These are phyloP conservation scores for Tetragonula clypearis DNA, from an alignment of 1,140 invertebrate genomes.

Conservation along the genomic window DNA sequence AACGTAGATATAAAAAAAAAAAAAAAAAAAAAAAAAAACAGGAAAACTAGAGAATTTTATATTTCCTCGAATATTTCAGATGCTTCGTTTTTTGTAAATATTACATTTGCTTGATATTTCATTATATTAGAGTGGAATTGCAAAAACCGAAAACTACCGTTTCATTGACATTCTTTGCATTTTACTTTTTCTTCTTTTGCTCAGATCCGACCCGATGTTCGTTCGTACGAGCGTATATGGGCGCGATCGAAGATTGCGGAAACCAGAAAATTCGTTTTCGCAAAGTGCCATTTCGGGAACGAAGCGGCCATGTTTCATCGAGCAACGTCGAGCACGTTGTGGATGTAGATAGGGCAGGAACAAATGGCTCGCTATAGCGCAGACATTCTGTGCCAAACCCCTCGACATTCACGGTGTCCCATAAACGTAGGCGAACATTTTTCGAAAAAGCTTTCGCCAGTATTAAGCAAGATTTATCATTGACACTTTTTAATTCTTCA, in stretches of 20 bases:
- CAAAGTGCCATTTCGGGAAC: conserved; percentile 69
- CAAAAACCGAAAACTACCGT: neutral
- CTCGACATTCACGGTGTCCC: conserved; percentile 16
- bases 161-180: neutral
- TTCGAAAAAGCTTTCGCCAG: conserved; percentile 7
- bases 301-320: conserved; percentile 68
- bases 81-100: neutral
- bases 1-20: neutral
- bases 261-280: conserved; percentile 68
- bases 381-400: conserved; percentile 54
- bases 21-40: neutral
- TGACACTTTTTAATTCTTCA: neutral
- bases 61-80: too few relatives aligned
- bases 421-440: conserved; percentile 27
- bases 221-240: conserved; percentile 9
- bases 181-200: conserved; percentile 1
- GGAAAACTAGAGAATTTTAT: neutral
- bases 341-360: conserved; percentile 70
- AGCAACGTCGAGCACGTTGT: conserved; percentile 52
- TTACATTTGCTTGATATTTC: neutral
- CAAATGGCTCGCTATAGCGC: conserved; percentile 66
- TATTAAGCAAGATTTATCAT: neutral
- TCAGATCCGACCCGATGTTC: conserved; percentile 44
- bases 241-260: conserved; percentile 63
- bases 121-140: neutral